Conservation (phyloP, 2,113 vertebrate species). For the Azemiops feae region DNA sequence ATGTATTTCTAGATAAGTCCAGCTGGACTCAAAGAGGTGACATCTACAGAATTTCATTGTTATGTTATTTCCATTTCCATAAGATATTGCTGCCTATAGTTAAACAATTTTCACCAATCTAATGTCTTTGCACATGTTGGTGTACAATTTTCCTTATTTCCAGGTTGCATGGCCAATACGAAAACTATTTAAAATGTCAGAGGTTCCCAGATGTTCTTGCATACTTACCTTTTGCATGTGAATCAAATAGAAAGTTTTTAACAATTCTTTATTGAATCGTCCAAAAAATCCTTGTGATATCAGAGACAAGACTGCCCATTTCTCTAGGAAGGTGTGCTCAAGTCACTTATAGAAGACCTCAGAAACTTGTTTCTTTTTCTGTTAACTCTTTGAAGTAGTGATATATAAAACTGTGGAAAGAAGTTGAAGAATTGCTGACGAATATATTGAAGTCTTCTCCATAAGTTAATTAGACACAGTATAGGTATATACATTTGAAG, state of each 20-base stretch:
- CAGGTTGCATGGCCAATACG: background rate
- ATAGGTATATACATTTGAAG: background rate
- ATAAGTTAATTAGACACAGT: background rate
- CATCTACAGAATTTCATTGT: background rate
- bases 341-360: background rate
- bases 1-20: background rate
- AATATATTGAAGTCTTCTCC: slow-evolving; percentile 29
- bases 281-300: background rate
- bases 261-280: background rate
- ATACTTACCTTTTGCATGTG: background rate
- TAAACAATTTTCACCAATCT: background rate
- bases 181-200: background rate
- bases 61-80: background rate
- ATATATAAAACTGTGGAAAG: background rate
- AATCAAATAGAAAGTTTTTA: background rate
- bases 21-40: background rate
- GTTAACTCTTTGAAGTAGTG: background rate
- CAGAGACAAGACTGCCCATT: background rate
- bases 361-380: background rate
- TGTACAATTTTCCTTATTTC: no score
- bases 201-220: background rate
- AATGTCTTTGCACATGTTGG: background rate
- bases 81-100: background rate
- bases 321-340: background rate
- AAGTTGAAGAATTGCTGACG: background rate